Conservation (phyloP, 2,113 vertebrate species). For the Gila orcuttii region DNA sequence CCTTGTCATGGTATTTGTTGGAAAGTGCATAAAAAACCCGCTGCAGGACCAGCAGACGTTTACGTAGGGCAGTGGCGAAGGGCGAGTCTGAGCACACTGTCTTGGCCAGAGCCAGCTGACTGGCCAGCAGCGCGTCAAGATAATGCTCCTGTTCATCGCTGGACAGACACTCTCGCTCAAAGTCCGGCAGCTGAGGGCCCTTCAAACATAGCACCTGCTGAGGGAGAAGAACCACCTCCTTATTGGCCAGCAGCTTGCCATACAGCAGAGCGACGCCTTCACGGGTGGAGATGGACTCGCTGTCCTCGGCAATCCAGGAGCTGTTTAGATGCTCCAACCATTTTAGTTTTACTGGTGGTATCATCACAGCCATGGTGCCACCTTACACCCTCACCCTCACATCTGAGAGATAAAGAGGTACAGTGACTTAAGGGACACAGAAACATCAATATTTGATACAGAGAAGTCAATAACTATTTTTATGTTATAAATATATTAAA, state of each 20-base stretch:
- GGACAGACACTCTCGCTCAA: conserved; percentile 94
- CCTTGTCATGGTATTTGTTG: conserved; percentile 97
- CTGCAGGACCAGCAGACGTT: conserved; percentile 92
- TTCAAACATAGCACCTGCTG: conserved; percentile 97
- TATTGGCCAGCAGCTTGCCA: conserved; percentile 91
- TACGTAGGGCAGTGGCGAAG: conserved; percentile 90
- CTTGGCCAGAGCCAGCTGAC: conserved; percentile 96
- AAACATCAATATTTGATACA: background rate
- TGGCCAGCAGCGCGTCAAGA: conserved; percentile 93
- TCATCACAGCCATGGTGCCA: conserved; percentile 87
- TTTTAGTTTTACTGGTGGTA: conserved; percentile 97
- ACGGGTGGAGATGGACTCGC: conserved; percentile 94
- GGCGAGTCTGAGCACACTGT: conserved; percentile 98
- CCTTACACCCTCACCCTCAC: conserved; percentile 15
- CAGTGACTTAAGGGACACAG: background rate
- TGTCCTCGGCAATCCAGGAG: conserved; percentile 99
- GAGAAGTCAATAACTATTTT: background rate
- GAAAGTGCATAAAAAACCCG: conserved; percentile 97
- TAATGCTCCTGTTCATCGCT: conserved; percentile 99
- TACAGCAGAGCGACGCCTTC: conserved; percentile 92
- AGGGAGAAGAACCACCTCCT: conserved; percentile 93
- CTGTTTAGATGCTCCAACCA: conserved; percentile 99
- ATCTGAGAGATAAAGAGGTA: conserved; percentile 35
- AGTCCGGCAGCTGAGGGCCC: conserved; percentile 96
- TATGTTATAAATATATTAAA: background rate